Conservation (phyloP, 1,140 invertebrate genomes). For the Heliconius himera region DNA sequence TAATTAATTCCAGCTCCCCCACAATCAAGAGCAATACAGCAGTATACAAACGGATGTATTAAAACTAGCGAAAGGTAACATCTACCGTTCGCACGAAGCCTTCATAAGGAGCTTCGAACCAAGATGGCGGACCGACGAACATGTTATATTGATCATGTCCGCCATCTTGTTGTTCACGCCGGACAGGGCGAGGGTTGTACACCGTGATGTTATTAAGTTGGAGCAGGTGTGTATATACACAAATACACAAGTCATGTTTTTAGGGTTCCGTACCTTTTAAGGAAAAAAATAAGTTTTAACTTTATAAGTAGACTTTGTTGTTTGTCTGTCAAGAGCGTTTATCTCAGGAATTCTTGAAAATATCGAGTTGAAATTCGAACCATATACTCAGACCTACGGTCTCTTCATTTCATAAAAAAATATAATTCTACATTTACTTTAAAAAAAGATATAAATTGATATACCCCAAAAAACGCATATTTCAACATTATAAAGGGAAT, state of each 20-base stretch:
- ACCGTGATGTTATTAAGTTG: conserved; percentile 84
- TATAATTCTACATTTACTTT: too few relatives aligned
- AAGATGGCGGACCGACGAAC: conserved; percentile 91
- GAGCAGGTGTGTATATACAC: conserved; percentile 83
- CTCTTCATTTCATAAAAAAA: too few relatives aligned
- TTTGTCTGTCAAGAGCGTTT: too few relatives aligned
- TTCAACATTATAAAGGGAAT: too few relatives aligned
- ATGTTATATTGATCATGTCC: conserved; percentile 93
- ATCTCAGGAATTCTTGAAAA: too few relatives aligned
- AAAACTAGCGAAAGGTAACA: conserved; percentile 92
- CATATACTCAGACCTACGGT: too few relatives aligned
- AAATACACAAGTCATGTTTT: neutral
- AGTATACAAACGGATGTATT: conserved; percentile 92
- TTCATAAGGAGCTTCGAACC: conserved; percentile 92
- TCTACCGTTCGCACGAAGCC: conserved; percentile 91
- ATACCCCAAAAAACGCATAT: too few relatives aligned
- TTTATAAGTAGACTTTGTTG: too few relatives aligned
- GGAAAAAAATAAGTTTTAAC: too few relatives aligned
- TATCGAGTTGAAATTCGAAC: too few relatives aligned
- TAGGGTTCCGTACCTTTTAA: too few relatives aligned
- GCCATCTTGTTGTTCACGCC: conserved; percentile 95
- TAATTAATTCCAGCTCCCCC: conserved; percentile 83
- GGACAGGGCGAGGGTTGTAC: conserved; percentile 89
- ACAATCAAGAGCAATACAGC: conserved; percentile 86
- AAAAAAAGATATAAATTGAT: too few relatives aligned